Conservation (phyloP, 2,888 invertebrate genomes). For the Pheosia tremula region DNA sequence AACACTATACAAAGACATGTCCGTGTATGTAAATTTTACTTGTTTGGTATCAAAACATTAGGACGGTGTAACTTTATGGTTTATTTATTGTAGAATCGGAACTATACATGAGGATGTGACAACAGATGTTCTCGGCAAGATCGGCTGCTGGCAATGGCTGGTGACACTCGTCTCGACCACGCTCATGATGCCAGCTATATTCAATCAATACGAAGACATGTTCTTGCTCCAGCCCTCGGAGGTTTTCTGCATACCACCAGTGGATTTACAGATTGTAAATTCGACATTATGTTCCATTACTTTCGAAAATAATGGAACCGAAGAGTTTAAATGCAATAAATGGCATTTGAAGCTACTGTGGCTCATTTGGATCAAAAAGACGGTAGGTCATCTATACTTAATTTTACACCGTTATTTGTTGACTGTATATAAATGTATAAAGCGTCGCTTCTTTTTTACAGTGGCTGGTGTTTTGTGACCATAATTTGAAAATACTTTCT, state of each 20-base stretch:
- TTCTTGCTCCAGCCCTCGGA: conserved; percentile 57
- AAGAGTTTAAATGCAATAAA: conserved; percentile 51
- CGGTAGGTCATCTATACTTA: conserved; percentile 39
- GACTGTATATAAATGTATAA: background rate
- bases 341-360: conserved; percentile 69
- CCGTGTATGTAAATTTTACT: conserved; percentile 43
- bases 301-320: conserved; percentile 48
- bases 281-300: conserved; percentile 56
- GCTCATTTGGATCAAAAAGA: conserved; percentile 69
- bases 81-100: conserved; percentile 63
- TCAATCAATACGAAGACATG: conserved; percentile 68
- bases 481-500: conserved; percentile 58
- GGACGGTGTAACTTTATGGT: conserved; percentile 3
- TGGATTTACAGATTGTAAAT: conserved; percentile 46
- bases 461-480: conserved; percentile 73
- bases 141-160: conserved; percentile 75
- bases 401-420: no score
- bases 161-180: conserved; percentile 62
- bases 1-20: conserved; percentile 31
- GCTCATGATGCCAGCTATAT: conserved; percentile 57
- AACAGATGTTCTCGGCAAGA: conserved; percentile 68
- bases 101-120: conserved; percentile 76
- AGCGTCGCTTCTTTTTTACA: conserved; percentile 34
- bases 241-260: conserved; percentile 53
- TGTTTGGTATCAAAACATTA: background rate